Conservation (phyloP, 2,797 vertebrate genomes). For the Alfaro cultratus region DNA sequence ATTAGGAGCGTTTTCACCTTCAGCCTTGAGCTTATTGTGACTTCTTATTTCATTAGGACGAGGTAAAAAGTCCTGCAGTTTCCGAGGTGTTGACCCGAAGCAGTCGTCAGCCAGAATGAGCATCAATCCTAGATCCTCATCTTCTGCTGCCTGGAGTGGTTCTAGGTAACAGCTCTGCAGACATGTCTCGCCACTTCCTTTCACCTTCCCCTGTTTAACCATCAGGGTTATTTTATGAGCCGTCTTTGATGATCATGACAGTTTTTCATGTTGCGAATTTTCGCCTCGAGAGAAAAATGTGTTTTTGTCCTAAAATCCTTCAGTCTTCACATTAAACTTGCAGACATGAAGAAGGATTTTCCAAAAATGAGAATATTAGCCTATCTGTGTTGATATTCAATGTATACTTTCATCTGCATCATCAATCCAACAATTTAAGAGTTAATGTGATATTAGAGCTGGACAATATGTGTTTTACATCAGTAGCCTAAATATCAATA, state of each 20-base stretch:
- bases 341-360: background rate
- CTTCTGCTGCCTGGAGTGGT: constrained; percentile 24
- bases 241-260: constrained; percentile 25
- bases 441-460: too few species aligned
- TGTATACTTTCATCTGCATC: background rate
- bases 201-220: background rate
- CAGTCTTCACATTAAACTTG: background rate
- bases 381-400: background rate
- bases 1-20: constrained; percentile 32
- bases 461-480: too few species aligned
- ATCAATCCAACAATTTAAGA: background rate
- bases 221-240: background rate
- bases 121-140: background rate
- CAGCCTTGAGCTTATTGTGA: constrained; percentile 42
- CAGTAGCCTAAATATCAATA: too few species aligned
- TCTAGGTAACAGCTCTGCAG: constrained; percentile 21
- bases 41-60: constrained; percentile 43
- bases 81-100: constrained; percentile 10
- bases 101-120: constrained; percentile 7
- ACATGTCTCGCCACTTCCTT: constrained; percentile 9
- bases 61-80: constrained; percentile 19
- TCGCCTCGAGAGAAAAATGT: background rate
- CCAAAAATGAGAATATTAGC: background rate
- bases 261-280: constrained; percentile 8
- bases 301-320: background rate